phyloP scores from a whole-genome alignment of 1,140 invertebrate genomes.

The Chironomus tepperi region DNA sequence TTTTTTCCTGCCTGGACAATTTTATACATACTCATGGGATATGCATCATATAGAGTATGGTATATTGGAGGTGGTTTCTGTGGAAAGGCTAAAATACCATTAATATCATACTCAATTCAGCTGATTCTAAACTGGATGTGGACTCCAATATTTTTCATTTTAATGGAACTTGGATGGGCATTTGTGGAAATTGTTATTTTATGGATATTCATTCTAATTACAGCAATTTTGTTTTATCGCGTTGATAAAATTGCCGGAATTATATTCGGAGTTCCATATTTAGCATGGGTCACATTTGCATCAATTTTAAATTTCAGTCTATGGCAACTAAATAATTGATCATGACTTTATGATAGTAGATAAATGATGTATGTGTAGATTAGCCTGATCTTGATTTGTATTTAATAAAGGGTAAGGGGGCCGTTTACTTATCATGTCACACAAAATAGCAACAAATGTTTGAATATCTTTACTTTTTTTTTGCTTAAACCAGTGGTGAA shows the following conservation, averaged over 20 bases:
- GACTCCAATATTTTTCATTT: conserved; percentile 77
- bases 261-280: conserved; percentile 68
- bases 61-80: conserved; percentile 61
- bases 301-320: conserved; percentile 55
- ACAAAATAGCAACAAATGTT: too few relatives aligned
- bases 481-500: too few relatives aligned
- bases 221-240: conserved; percentile 49
- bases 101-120: conserved; percentile 65
- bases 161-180: conserved; percentile 64
- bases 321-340: conserved; percentile 54
- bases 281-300: conserved; percentile 68
- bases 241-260: conserved; percentile 60
- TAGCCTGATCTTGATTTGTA: too few relatives aligned
- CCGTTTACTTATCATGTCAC: too few relatives aligned
- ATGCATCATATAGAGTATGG: conserved; percentile 76
- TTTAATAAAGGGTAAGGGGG: too few relatives aligned
- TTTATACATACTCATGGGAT: conserved; percentile 74
- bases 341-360: too few relatives aligned
- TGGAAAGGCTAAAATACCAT: conserved; percentile 50
- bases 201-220: conserved; percentile 26
- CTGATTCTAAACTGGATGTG: conserved; percentile 77
- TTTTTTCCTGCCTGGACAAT: conserved; percentile 75
- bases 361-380: too few relatives aligned
- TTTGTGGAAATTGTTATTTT: conserved; percentile 29
- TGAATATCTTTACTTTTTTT: too few relatives aligned